Evolutionary conservation across 1,140 invertebrate species (phyloP).

Genomic region (Pogonomyrmex barbatus): DNA sequence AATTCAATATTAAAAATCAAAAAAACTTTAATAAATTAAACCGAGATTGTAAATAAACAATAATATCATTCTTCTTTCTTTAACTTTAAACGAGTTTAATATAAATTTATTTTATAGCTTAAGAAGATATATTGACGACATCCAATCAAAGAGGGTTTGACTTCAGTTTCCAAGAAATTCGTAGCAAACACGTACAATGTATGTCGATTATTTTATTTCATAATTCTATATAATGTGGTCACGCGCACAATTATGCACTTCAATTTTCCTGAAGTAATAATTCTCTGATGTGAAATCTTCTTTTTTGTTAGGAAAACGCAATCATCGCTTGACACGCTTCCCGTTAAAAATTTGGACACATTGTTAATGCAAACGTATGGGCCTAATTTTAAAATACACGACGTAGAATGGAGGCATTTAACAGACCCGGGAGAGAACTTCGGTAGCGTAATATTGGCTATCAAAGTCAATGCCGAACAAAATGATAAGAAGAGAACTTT

Average conservation of each 20-base stretch:
- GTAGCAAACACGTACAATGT: conserved; percentile 21
- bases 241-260: neutral
- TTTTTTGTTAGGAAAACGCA: conserved; percentile 74
- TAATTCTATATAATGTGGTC: neutral
- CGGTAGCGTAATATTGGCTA: conserved; percentile 87
- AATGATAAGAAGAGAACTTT: conserved; percentile 79
- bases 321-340: conserved; percentile 67
- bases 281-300: neutral
- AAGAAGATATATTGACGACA: neutral
- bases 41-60: neutral
- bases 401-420: conserved; percentile 81
- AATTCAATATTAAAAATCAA: neutral
- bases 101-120: conserved; percentile 32
- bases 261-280: conserved; percentile 2
- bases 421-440: conserved; percentile 88
- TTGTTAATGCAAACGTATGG: conserved; percentile 76
- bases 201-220: conserved; percentile 10
- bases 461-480: conserved; percentile 79
- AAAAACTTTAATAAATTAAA: conserved; percentile 3
- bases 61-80: neutral
- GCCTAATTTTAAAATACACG: conserved; percentile 70
- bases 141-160: conserved; percentile 5
- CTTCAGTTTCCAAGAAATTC: conserved; percentile 20
- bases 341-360: conserved; percentile 77
- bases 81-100: conserved; percentile 7